Evolutionary conservation across 2,113 vertebrate genomes (phyloP).

Genomic region (Protobothrops flavoviridis): DNA sequence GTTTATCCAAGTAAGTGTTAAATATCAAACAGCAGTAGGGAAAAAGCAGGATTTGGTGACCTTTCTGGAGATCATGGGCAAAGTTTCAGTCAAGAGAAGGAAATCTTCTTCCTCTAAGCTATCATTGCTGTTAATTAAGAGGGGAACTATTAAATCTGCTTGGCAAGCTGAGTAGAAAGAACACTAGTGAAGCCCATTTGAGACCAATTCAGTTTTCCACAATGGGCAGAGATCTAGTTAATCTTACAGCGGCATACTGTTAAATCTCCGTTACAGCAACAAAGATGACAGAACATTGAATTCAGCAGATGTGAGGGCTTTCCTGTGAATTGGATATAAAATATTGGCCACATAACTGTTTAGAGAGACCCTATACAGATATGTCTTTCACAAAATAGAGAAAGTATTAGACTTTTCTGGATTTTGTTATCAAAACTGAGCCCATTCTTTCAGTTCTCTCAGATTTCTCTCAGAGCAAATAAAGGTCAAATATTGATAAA

Average conservation of each 20-base stretch:
- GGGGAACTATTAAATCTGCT: neutral
- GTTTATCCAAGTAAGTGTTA: neutral
- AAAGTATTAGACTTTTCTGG: neutral
- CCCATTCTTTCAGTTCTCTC: neutral
- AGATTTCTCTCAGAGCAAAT: neutral
- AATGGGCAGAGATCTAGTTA: neutral
- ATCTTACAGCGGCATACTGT: neutral
- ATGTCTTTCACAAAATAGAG: neutral
- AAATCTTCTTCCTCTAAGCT: neutral
- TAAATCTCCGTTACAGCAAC: neutral
- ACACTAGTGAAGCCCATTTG: neutral
- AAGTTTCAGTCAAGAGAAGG: neutral
- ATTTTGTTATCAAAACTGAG: neutral
- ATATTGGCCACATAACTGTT: neutral
- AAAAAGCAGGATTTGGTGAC: neutral
- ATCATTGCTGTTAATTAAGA: neutral
- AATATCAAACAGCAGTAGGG: neutral
- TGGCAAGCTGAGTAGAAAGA: neutral
- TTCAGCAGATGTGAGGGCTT: neutral
- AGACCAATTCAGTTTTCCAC: neutral
- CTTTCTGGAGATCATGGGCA: neutral
- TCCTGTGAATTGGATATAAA: neutral
- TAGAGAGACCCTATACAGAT: neutral
- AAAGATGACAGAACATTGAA: neutral
- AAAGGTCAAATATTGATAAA: neutral